Evolutionary conservation across 2,888 invertebrate species (phyloP), one percentile per base, ranked within the genome.

Genomic region (Sturmia bella): DNA sequence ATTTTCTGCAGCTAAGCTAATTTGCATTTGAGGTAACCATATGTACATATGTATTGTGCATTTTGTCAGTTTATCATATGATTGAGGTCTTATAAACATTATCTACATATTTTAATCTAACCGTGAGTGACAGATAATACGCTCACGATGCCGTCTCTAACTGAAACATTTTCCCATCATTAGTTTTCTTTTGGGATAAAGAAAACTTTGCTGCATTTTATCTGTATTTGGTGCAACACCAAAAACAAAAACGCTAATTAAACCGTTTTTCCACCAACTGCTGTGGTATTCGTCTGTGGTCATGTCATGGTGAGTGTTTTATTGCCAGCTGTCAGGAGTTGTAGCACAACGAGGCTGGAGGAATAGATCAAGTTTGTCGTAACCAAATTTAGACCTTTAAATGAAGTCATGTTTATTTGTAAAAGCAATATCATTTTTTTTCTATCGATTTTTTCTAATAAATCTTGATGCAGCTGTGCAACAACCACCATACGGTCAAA

Each of bases 291-390:
- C 69, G 41, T 68, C 64, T 54, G 63, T 66, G 72, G 50, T 19
- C 27, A 45, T 61, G 66, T 66, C 59, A 73, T 66, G 45, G 43
- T 73, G 63, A 74, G 73, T 79, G 79, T 74, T 80, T 73, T 74
- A 79, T 79, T 79, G 61, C 63, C 63, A 13, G 17, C 43, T 64
- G 74, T 74, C 63, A 37, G 19, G 50, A 75, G 64, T 27, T 52
- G 41, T 9, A 32, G 27, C 19, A 68, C 43, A 56, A 32, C 32
- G 32, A 21, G 45, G 15, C 37, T 70, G 11, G 15, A 19, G 7
- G n/a, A 43, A 73, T 21, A 63, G 9, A 54, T 19, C 50, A 41
- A 11, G 19, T 32, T 52, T 41, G n/a, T 11, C 19, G 19, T 63
- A 19, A 37, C 39, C 52, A 68, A 50, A 50, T 37, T 43, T 37